phyloP scores from a whole-genome alignment of 92 coral and sea anemone species.

The Porites cylindrica region DNA sequence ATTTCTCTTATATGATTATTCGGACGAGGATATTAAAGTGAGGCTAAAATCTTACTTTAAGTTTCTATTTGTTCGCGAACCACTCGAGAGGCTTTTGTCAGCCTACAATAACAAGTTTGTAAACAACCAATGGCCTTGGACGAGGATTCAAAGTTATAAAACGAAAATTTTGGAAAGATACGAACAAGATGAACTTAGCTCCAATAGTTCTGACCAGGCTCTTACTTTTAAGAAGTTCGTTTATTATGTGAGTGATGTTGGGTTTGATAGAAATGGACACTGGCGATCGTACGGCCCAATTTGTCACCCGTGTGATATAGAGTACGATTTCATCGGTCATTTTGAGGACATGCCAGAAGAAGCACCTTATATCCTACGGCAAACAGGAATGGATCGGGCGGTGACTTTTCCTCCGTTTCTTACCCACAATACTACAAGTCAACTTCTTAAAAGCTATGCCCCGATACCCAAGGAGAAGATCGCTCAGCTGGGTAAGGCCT shows the following conservation, averaged over 20 bases:
- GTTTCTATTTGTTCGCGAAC: slow-evolving; percentile 43
- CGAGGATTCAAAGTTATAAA: neutral
- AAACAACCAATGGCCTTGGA: neutral
- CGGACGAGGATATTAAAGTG: neutral
- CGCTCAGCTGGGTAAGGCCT: neutral
- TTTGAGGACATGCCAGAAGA: slow-evolving; percentile 31
- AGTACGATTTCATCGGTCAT: slow-evolving; percentile 38
- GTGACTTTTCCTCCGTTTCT: neutral
- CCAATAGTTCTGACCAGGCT: neutral
- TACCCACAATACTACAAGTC: neutral
- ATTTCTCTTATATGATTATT: neutral
- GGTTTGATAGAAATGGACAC: slow-evolving; percentile 4
- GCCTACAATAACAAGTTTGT: neutral
- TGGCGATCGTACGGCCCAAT: slow-evolving; percentile 29
- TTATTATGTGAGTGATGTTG: slow-evolving; percentile 1
- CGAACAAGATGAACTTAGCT: neutral
- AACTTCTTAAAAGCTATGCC: neutral
- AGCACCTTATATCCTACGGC: slow-evolving; percentile 14
- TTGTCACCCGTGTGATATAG: slow-evolving; percentile 31
- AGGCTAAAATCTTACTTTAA: slow-evolving; percentile 29
- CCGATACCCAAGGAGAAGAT: slow-evolving; percentile 5
- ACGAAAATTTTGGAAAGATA: slow-evolving; percentile 2
- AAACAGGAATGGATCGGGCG: slow-evolving; percentile 33
- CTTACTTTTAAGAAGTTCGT: slow-evolving; percentile 1
- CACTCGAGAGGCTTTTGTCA: neutral